Conservation (phyloP, 2,797 vertebrate species). For the Rhynchonycteris naso region DNA sequence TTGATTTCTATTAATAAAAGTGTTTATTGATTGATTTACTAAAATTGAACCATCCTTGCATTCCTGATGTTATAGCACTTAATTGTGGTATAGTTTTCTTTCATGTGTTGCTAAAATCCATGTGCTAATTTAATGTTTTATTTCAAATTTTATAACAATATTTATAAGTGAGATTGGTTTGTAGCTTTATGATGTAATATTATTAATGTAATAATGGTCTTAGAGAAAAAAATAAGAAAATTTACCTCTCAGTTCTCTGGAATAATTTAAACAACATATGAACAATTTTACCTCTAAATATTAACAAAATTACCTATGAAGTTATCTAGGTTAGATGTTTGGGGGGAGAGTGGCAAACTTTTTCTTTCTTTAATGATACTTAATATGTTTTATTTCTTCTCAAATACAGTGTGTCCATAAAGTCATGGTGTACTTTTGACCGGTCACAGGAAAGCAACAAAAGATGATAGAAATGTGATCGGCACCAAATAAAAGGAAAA, state of each 20-base stretch:
- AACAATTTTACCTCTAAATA: background rate
- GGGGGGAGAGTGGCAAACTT: background rate
- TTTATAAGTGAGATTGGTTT: background rate
- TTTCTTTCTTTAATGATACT: too few species aligned
- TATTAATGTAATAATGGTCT: background rate
- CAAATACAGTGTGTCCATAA: too few species aligned
- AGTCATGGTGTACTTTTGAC: too few species aligned
- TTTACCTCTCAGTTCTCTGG: background rate
- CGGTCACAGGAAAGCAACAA: too few species aligned
- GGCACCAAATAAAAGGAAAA: too few species aligned
- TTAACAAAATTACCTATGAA: background rate
- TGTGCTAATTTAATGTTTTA: slow-evolving; percentile 32
- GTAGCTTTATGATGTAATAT: background rate
- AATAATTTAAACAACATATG: background rate
- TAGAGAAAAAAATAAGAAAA: background rate
- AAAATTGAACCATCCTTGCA: slow-evolving; percentile 61
- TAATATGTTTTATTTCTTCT: background rate
- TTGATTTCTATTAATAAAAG: background rate
- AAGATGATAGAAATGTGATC: too few species aligned
- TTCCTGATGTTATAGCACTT: background rate
- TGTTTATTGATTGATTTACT: slow-evolving; percentile 4
- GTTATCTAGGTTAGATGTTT: background rate
- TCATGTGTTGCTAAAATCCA: background rate
- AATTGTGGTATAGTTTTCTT: background rate
- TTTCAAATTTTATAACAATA: slow-evolving; percentile 10